Evolutionary conservation across 1,140 invertebrate genomes (phyloP).

Genomic region (Diachasmimorpha longicaudata): DNA sequence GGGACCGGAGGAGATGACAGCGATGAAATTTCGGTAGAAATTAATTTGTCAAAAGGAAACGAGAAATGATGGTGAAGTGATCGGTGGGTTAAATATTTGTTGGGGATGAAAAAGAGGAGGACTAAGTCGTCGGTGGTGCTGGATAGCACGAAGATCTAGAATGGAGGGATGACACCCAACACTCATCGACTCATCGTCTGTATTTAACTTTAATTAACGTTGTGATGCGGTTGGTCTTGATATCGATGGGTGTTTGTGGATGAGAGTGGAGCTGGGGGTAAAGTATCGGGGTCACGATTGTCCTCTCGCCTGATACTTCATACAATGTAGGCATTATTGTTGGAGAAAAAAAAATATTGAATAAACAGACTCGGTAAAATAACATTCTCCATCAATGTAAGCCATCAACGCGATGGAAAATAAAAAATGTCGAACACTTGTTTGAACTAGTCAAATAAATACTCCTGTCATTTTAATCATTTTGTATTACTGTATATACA

Average conservation of each 20-base stretch:
- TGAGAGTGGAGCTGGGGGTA: slow-evolving; percentile 42
- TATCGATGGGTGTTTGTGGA: slow-evolving; percentile 46
- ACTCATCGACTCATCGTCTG: slow-evolving; percentile 11
- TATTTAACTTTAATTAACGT: slow-evolving; percentile 59
- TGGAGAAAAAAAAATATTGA: background rate
- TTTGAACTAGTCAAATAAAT: background rate
- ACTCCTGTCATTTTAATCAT: background rate
- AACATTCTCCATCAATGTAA: background rate
- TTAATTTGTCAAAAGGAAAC: slow-evolving; percentile 1
- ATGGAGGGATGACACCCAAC: slow-evolving; percentile 12
- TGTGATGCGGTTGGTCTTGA: slow-evolving; percentile 32
- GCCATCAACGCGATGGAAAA: background rate
- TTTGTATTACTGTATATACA: background rate
- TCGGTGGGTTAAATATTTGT: slow-evolving; percentile 26
- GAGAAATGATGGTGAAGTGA: background rate
- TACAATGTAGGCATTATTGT: background rate
- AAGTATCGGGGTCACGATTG: slow-evolving; percentile 47
- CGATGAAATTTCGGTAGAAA: background rate
- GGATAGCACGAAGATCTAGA: slow-evolving; percentile 40
- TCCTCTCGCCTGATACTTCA: slow-evolving; percentile 19
- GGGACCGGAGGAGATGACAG: background rate
- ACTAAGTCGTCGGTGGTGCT: slow-evolving; percentile 44
- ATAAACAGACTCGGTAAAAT: background rate
- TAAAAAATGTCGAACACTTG: background rate
- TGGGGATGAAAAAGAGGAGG: slow-evolving; percentile 39